A percentile compares a stretch with the other conserved stretches of the same genome.
Evolutionary conservation across 2,113 vertebrate genomes (phyloP).

Genomic region (Abramis brama): DNA sequence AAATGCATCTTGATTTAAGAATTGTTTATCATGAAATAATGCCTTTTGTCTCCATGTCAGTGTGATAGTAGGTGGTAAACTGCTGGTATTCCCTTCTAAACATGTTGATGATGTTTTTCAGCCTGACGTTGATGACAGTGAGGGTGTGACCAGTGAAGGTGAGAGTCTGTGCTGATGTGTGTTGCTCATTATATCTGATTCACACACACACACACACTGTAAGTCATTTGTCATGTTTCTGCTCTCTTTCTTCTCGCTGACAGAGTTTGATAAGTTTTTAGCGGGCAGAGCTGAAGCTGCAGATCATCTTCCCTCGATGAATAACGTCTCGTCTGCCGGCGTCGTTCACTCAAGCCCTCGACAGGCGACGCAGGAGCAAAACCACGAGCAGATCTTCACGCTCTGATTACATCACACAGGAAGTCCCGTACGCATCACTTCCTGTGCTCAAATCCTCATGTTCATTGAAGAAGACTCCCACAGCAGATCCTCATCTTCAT

Average conservation of each 20-base stretch:
- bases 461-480: background rate
- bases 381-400: background rate
- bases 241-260: background rate
- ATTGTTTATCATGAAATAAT: background rate
- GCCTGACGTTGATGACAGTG: slow-evolving; percentile 62
- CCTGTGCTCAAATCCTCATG: background rate
- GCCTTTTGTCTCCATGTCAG: background rate
- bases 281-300: slow-evolving; percentile 66
- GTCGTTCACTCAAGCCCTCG: slow-evolving; percentile 48
- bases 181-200: background rate
- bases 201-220: background rate
- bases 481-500: background rate
- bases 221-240: background rate
- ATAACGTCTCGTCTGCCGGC: slow-evolving; percentile 1
- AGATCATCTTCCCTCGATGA: slow-evolving; percentile 49
- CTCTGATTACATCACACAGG: slow-evolving; percentile 62
- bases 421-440: no score
- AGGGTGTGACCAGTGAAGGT: slow-evolving; percentile 79
- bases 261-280: slow-evolving; percentile 77
- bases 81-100: background rate
- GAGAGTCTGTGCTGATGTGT: background rate
- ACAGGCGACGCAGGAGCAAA: slow-evolving; percentile 59
- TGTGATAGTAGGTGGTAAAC: background rate
- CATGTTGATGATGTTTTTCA: slow-evolving; percentile 47
- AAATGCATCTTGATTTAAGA: no score